Evolutionary conservation across 2,888 invertebrate genomes (phyloP).

Genomic region (Lissocephala sabroskyi): DNA sequence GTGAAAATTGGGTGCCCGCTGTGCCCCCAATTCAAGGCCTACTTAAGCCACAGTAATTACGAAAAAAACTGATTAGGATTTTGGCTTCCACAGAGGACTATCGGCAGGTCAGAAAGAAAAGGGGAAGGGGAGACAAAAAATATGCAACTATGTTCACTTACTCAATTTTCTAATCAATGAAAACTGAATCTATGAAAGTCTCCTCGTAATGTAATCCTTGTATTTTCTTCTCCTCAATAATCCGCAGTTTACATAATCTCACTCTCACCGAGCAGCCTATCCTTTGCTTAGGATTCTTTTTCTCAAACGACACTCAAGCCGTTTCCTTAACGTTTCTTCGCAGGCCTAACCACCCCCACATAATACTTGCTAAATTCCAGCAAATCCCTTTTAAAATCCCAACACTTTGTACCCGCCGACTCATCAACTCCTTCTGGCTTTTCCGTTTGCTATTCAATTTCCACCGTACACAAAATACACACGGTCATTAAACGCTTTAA

Average conservation of each 20-base stretch:
- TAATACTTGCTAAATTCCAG: constrained; percentile 18
- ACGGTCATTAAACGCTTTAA: constrained; percentile 57
- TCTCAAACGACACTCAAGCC: constrained; percentile 17
- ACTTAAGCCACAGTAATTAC: constrained; percentile 37
- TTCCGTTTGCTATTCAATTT: constrained; percentile 60
- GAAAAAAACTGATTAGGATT: constrained; percentile 18
- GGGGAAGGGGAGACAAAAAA: too few relatives aligned
- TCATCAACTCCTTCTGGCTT: constrained; percentile 20
- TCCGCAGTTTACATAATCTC: too few relatives aligned
- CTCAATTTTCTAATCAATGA: too few relatives aligned
- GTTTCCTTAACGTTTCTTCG: neutral
- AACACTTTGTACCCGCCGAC: constrained; percentile 48
- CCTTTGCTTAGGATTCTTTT: too few relatives aligned
- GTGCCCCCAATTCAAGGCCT: constrained; percentile 30
- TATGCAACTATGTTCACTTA: too few relatives aligned
- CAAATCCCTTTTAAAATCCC: constrained; percentile 50
- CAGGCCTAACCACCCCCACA: constrained; percentile 5
- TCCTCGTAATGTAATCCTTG: too few relatives aligned
- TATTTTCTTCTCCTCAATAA: too few relatives aligned
- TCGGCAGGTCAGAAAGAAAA: too few relatives aligned
- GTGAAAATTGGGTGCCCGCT: neutral
- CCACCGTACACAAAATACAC: constrained; percentile 30
- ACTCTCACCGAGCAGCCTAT: too few relatives aligned
- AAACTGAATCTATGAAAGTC: too few relatives aligned
- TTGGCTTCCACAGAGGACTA: constrained; percentile 7